Base-by-base conservation (phyloP, 2,797 vertebrate genomes). In the Trachurus trachurus region DNA sequence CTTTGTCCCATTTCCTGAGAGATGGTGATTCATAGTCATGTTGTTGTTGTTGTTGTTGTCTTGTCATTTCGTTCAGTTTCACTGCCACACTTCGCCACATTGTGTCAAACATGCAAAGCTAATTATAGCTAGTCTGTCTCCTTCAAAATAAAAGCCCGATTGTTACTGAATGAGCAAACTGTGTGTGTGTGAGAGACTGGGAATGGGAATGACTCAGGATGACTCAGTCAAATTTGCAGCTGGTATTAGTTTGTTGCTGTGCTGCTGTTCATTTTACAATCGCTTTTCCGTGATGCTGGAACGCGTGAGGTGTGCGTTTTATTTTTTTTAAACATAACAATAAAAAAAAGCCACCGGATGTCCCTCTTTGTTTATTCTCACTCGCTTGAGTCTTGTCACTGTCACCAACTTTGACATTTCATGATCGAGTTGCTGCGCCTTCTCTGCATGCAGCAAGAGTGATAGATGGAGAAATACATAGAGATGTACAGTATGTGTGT, bases 141-240 rank as follows among this genome's bases (percentile, higher is more conserved):
- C 67, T 92, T 91, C 84, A 80, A 68, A 89, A 80, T 84, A 90
- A 90, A 83, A 66, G 53, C 56, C 0, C 0, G 1, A 4, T 15
- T 53, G 22, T 13, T 10, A 16, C 0, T 2, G 5, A n/a, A 34
- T 19, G 10, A 8, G 0, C 16, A 62, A 9, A 63, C 11, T 0
- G 6, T 34, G 31, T 9, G 0, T 13, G 10, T 2, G 1, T 37
- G 26, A 1, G 4, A n/a, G 45, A 29, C 1, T 16, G 47, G 6
- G 0, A 39, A 9, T 10, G 12, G 2, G 12, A 19, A 11, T 5
- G n/a, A 10, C 21, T 10, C 2, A 0, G 3, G 2, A 6, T 19
- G 0, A 1, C 0, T 2, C 0, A 12, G 4, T 44, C 9, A 6
- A 5, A 0, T 6, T 50, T 13, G 0, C 0, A 12, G 56, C 19